Base-by-base conservation (phyloP, 2,888 invertebrate genomes). In the Sphaerophoria taeniata region DNA sequence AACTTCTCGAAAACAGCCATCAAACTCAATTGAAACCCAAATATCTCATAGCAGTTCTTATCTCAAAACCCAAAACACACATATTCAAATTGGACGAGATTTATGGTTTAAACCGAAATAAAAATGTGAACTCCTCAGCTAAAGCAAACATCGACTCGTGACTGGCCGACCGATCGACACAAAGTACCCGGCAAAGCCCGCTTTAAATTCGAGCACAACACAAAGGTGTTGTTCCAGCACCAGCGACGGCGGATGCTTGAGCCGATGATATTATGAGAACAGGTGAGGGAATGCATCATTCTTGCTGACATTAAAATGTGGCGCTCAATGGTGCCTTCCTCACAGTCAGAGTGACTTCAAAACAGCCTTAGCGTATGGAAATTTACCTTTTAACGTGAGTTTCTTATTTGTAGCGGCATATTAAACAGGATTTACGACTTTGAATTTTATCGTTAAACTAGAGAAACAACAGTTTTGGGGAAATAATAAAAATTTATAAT, bases 221-320 rank as follows among this genome's bases (percentile, higher is more conserved):
- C 39, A 78, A 83, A 83, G 83, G 75, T 84, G 84, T 70, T 67
- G 71, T 72, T 63, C 33, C 24, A 16, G 39, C n/a, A 43, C 67
- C 67, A 60, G 4, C 58, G 7, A n/a, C 14, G 5, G 34, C 39
- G n/a, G 24, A 24, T 24, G 24, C 24, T 24, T 24, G 24, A 24
- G 39, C 24, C 14, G 11, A 7, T 31, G 16, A 12, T 7, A 56
- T 75, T 7, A 56, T 75, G 71, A 71, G 71, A 84, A 72, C 79
- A 84, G 79, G 79, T 81, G 81, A 80, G 81, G 65, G 73, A 85
- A 85, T 77, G 81, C 81, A 81, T 77, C 76, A 73, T 55, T 63
- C 56, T 55, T 16, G 47, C 65, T 69, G 80, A 72, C 81, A 72
- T 69, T 81, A 55, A 24, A 73, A 81, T 81, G 81, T 85, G 85